Evolutionary conservation across 1,140 invertebrate species (phyloP).

Genomic region (Megalonaias nervosa): DNA sequence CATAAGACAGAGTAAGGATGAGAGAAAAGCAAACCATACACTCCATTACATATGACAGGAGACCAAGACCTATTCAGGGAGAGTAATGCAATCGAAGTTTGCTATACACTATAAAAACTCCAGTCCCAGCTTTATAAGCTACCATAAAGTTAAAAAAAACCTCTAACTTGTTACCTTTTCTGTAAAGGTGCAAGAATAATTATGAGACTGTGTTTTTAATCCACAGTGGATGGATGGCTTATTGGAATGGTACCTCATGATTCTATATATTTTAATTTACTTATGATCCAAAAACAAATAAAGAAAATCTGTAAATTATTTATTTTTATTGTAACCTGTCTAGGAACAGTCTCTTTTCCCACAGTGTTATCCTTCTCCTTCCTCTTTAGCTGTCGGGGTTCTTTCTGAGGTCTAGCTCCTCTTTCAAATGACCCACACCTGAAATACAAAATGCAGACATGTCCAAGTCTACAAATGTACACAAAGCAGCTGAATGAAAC

Average conservation of each 20-base stretch:
- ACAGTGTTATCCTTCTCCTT: conserved; percentile 41
- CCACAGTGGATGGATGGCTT: background rate
- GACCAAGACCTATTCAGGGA: no score
- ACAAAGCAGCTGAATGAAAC: no score
- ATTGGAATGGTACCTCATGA: background rate
- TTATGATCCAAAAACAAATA: background rate
- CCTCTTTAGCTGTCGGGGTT: conserved; percentile 21
- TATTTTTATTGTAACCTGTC: conserved; percentile 39
- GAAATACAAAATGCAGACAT: background rate
- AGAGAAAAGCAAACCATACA: no score
- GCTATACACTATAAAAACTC: no score
- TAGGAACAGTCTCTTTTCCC: conserved; percentile 54
- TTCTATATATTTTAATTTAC: background rate
- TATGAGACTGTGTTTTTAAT: background rate
- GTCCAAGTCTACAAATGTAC: no score
- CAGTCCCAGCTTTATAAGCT: no score
- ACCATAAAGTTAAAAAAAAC: background rate
- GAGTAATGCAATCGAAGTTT: no score
- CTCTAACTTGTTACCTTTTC: background rate
- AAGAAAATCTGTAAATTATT: background rate
- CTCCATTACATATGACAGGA: no score
- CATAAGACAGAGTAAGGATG: no score
- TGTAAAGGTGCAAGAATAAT: background rate
- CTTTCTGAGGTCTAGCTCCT: conserved; percentile 30
- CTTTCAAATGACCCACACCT: conserved; percentile 60